Evolutionary conservation across 2,888 invertebrate species (phyloP), one percentile per base, ranked within the genome.

Genomic region (Hipparchia sbordonii): DNA sequence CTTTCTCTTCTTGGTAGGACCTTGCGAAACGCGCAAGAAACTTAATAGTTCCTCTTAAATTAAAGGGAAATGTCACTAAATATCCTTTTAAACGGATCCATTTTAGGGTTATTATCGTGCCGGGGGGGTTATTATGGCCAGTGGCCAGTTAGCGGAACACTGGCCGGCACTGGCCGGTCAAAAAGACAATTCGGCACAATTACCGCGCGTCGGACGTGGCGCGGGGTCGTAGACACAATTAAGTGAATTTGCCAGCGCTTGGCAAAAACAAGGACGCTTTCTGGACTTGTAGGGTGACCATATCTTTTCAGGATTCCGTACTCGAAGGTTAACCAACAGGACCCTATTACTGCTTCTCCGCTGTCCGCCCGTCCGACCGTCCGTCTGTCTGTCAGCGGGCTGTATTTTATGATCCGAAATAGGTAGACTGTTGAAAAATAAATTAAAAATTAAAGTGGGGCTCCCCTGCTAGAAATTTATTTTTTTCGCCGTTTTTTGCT

Each of bases 201-300:
- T 90, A 89, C 85, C 78, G 85, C 86, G 86, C 76, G 86, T 76
- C 82, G 75, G 77, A 83, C 85, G 83, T 81, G 86, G 81, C 84
- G 80, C 81, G 85, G 85, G 85, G 85, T 86, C 87, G 86, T 85
- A 89, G 90, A 89, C 88, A 87, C 87, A 90, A 92, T 93, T 92
- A 92, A 88, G 80, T 87, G 85, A 92, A 92, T 92, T 91, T 87
- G 88, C 89, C 85, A 82, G 78, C 74, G 74, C 73, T 74, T 72
- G 73, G 80, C 86, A 91, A 92, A 92, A 92, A 91, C 86, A 76
- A 79, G 78, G 81, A 81, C 74, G 81, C 79, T 80, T 79, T 78
- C 79, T 80, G 79, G 65, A 76, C 73, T 63, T 73, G 72, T 79
- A 67, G 33, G 79, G 83, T 82, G 81, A 77, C 89, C 83, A 87